Evolutionary conservation across 2,888 invertebrate species (phyloP).

Genomic region (Julus scanicus): DNA sequence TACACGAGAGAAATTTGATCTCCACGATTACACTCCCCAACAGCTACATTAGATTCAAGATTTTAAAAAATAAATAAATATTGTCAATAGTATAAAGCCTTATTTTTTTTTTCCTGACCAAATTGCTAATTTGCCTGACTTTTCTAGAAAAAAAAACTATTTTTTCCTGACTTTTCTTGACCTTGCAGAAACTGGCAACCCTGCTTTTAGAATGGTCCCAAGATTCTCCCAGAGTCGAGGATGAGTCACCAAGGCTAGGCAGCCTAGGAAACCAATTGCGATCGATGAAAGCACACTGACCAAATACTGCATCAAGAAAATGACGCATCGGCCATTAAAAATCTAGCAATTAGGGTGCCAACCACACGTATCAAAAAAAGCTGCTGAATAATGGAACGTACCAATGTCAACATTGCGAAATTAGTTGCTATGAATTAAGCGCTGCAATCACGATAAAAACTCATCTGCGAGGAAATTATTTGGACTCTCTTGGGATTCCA

Average conservation of each 20-base stretch:
- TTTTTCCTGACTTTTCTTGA: no score
- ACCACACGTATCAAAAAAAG: no score
- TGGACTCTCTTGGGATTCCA: no score
- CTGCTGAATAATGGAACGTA: not conserved
- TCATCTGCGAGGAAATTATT: not conserved
- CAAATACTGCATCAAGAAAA: slow-evolving; percentile 1
- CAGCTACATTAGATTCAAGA: no score
- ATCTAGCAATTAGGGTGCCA: not conserved
- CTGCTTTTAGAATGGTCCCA: not conserved
- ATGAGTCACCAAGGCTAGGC: slow-evolving; percentile 12
- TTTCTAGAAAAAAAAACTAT: no score
- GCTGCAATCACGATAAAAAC: not conserved
- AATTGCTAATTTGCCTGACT: no score
- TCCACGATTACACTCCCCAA: no score
- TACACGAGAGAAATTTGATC: no score
- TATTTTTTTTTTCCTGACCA: no score
- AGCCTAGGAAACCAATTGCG: not conserved
- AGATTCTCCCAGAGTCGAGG: not conserved
- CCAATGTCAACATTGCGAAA: slow-evolving; percentile 4
- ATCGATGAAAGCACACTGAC: slow-evolving; percentile 27
- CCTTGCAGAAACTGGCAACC: no score
- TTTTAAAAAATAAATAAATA: no score
- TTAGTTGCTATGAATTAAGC: not conserved
- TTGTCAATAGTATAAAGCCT: no score
- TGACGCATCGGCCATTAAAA: slow-evolving; percentile 27